Conservation (phyloP, 1,140 invertebrate genomes). For the Trichonephila clavipes region DNA sequence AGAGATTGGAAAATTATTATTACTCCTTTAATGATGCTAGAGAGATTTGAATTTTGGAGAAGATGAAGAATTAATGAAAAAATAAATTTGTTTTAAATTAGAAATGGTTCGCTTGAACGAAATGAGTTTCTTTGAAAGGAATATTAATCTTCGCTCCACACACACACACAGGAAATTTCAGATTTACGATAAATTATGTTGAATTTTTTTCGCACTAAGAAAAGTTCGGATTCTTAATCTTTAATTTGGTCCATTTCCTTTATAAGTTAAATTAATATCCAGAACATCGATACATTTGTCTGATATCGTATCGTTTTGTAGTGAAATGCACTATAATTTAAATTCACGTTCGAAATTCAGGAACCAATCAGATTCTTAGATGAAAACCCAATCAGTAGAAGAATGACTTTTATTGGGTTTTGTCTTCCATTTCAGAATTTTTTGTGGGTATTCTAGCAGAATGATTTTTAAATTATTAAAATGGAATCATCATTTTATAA, state of each 20-base stretch:
- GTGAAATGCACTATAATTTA: background rate
- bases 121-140: constrained; percentile 64
- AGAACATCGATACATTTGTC: background rate
- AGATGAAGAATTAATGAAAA: constrained; percentile 73
- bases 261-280: constrained; percentile 22
- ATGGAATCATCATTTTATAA: too few relatives aligned
- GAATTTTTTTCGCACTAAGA: background rate
- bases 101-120: constrained; percentile 64
- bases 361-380: background rate
- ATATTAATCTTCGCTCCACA: constrained; percentile 60
- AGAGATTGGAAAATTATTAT: constrained; percentile 74
- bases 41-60: constrained; percentile 57
- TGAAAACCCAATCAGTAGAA: background rate
- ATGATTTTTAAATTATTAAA: too few relatives aligned
- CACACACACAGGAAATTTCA: constrained; percentile 1
- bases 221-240: background rate
- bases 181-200: background rate
- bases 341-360: background rate
- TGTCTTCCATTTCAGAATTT: too few relatives aligned
- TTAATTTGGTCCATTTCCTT: constrained; percentile 31
- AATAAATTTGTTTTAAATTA: constrained; percentile 75
- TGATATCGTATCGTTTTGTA: background rate
- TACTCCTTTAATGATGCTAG: constrained; percentile 68
- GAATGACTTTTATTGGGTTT: too few relatives aligned
- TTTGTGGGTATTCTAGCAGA: too few relatives aligned